Conservation (phyloP, 1,140 invertebrate species). For the Battus philenor region DNA sequence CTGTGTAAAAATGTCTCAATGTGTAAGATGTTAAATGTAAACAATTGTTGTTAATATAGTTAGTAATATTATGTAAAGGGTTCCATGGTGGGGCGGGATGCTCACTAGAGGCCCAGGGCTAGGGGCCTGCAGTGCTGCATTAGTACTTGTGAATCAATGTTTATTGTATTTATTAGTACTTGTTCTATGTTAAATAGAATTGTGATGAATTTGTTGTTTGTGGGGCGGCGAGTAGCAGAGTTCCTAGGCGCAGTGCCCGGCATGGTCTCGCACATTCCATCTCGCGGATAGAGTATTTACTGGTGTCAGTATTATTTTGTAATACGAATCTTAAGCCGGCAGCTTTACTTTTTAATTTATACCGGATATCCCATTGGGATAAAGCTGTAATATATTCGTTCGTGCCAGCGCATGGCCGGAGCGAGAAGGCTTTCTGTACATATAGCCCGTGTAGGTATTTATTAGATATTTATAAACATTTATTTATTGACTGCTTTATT, state of each 20-base stretch:
- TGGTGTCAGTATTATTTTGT: conserved; percentile 75
- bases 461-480: conserved; percentile 75
- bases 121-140: conserved; percentile 20
- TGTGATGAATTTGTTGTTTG: conserved; percentile 53
- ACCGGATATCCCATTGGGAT: conserved; percentile 68
- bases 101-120: conserved; percentile 23
- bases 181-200: conserved; percentile 54
- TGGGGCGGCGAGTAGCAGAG: conserved; percentile 50
- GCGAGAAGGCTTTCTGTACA: conserved; percentile 70
- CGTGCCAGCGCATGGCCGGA: conserved; percentile 64
- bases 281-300: conserved; percentile 62
- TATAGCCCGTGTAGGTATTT: conserved; percentile 75
- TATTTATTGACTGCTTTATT: conserved; percentile 76
- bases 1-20: conserved; percentile 1
- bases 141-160: conserved; percentile 53
- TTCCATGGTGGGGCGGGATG: conserved; percentile 10
- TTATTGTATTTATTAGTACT: conserved; percentile 63
- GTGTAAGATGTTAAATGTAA: conserved; percentile 1
- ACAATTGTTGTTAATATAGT: neutral
- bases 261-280: conserved; percentile 61
- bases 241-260: conserved; percentile 51
- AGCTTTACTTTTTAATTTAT: conserved; percentile 75
- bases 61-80: conserved; percentile 1
- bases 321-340: conserved; percentile 70
- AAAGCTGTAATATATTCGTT: conserved; percentile 73